Evolutionary conservation across 92 coral and sea anemone genomes (phyloP).

Genomic region (Porites divaricata): DNA sequence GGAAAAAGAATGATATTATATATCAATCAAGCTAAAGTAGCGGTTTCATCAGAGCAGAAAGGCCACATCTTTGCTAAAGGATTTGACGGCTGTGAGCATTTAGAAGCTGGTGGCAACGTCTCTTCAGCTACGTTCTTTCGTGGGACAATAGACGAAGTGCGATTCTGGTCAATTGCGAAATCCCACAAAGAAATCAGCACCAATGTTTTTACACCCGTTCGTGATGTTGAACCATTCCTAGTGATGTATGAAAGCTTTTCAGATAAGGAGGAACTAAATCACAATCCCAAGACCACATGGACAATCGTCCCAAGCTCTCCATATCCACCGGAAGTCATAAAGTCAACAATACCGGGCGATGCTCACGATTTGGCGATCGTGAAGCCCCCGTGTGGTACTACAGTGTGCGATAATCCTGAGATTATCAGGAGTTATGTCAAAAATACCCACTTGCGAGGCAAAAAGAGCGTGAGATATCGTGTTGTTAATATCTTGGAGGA

Average conservation of each 20-base stretch:
- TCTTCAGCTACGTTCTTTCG: constrained; percentile 75
- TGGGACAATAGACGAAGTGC: constrained; percentile 90
- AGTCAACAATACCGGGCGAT: constrained; percentile 93
- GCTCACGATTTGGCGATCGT: constrained; percentile 86
- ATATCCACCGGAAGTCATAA: constrained; percentile 69
- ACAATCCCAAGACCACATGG: constrained; percentile 65
- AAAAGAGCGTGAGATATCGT: constrained; percentile 76
- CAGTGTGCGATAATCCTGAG: constrained; percentile 98
- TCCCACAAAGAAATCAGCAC: constrained; percentile 80
- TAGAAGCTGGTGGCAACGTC: constrained; percentile 92
- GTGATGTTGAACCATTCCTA: constrained; percentile 32
- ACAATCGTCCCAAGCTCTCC: constrained; percentile 45
- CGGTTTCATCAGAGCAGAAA: constrained; percentile 84
- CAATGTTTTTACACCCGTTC: constrained; percentile 61
- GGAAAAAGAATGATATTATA: constrained; percentile 91
- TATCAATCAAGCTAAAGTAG: constrained; percentile 96
- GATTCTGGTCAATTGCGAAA: constrained; percentile 89
- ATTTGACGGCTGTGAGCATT: constrained; percentile 78
- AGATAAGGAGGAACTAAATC: constrained; percentile 32
- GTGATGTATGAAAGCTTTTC: constrained; percentile 78
- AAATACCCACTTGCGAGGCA: constrained; percentile 69
- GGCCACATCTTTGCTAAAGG: constrained; percentile 87
- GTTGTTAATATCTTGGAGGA: constrained; percentile 85
- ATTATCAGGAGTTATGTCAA: constrained; percentile 87
- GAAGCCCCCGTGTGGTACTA: constrained; percentile 93